These are phyloP conservation scores for Perizoma flavofasciatum DNA, from an alignment of 2,888 invertebrate genomes.

Conservation along the genomic window DNA sequence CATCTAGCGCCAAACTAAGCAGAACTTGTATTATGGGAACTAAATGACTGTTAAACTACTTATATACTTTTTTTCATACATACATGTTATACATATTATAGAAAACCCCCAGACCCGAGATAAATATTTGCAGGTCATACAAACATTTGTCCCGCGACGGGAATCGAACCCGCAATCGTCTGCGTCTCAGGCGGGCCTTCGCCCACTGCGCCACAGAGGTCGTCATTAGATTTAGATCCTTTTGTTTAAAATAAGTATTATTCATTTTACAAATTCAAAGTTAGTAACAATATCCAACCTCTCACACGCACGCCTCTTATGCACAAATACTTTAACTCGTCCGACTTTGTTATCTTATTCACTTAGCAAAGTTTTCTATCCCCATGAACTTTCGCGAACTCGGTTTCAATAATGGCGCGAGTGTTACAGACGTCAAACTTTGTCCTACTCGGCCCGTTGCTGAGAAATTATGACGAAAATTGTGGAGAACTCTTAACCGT, in stretches of 20 bases:
- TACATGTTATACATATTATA: too few relatives aligned
- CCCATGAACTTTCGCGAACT: conserved; percentile 44
- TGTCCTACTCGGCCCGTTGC: conserved; percentile 44
- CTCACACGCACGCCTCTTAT: conserved; percentile 40
- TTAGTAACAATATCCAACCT: conserved; percentile 30
- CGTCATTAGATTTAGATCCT: too few relatives aligned
- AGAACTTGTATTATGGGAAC: too few relatives aligned
- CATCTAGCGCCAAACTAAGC: too few relatives aligned
- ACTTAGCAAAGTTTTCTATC: conserved; percentile 45
- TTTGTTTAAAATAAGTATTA: background rate
- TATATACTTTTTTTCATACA: too few relatives aligned
- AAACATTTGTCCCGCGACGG: too few relatives aligned
- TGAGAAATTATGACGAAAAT: conserved; percentile 57
- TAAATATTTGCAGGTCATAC: too few relatives aligned
- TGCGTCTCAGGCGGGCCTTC: too few relatives aligned
- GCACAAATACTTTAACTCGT: conserved; percentile 36
- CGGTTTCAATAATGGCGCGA: conserved; percentile 48
- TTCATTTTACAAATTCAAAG: conserved; percentile 13
- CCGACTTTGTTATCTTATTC: conserved; percentile 47
- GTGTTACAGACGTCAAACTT: conserved; percentile 57
- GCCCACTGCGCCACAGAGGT: too few relatives aligned
- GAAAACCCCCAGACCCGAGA: too few relatives aligned
- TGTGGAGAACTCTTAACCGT: conserved; percentile 47
- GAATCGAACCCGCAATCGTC: too few relatives aligned
- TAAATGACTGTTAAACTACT: too few relatives aligned